Conservation (phyloP, 2,888 invertebrate species). For the Drosophila greeni region DNA sequence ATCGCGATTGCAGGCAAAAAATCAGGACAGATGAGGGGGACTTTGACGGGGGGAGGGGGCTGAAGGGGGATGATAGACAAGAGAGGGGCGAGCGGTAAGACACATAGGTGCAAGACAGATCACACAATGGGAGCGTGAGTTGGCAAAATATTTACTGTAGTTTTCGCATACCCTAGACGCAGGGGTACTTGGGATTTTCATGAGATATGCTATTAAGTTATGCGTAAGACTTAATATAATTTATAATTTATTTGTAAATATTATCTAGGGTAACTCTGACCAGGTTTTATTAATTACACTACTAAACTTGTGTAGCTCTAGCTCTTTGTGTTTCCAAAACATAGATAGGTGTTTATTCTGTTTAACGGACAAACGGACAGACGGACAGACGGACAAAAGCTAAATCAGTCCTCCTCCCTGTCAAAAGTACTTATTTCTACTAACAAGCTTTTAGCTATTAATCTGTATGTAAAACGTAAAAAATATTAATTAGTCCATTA, state of each 20-base stretch:
- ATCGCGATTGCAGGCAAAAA: slow-evolving; percentile 47
- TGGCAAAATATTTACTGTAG: slow-evolving; percentile 32
- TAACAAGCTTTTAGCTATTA: background rate
- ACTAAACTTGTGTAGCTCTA: no score
- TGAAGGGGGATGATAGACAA: background rate
- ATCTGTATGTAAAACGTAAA: background rate
- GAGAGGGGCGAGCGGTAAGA: background rate
- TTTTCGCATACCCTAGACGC: background rate
- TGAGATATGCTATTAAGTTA: no score
- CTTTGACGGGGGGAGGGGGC: background rate
- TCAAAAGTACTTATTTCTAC: background rate
- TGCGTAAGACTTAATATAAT: no score
- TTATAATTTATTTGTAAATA: background rate
- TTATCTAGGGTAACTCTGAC: no score
- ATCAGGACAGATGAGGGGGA: slow-evolving; percentile 10
- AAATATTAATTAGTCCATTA: no score
- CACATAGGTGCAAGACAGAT: slow-evolving; percentile 32
- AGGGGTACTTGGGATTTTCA: background rate
- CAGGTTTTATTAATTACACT: no score
- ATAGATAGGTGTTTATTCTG: no score
- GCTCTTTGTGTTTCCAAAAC: no score
- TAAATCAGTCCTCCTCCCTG: no score
- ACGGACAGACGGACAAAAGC: no score
- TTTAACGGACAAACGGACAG: no score
- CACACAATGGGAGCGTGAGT: slow-evolving; percentile 60